A percentile compares a stretch with the other conserved stretches of the same genome.
Evolutionary conservation across 2,888 invertebrate species (phyloP).

Genomic region (Chloroclysta siterata): DNA sequence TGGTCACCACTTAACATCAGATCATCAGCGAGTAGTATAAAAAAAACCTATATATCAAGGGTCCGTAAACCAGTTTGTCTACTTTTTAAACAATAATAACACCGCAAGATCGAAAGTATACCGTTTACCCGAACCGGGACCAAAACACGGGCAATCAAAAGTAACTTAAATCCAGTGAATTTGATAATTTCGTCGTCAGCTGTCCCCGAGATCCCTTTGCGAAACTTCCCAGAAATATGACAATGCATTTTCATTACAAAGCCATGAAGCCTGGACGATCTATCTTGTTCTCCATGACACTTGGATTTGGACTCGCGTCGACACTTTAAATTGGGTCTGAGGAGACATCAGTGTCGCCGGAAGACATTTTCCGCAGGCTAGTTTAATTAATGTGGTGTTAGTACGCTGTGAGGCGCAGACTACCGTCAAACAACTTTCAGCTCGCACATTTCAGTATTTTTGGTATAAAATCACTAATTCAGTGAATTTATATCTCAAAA

Average conservation of each 20-base stretch:
- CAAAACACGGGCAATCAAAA: not conserved
- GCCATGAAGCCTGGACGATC: conserved; percentile 15
- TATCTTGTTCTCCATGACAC: conserved; percentile 25
- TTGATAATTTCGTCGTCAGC: not conserved
- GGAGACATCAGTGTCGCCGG: conserved; percentile 2
- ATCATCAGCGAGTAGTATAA: too few species aligned
- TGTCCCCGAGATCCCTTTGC: not conserved
- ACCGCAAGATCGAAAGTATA: too few species aligned
- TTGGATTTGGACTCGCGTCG: conserved; percentile 32
- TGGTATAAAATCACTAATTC: too few species aligned
- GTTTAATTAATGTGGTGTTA: conserved; percentile 20
- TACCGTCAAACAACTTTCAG: too few species aligned
- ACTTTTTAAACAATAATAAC: too few species aligned
- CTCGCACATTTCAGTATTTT: too few species aligned
- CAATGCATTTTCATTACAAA: conserved; percentile 27
- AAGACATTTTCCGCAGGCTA: conserved; percentile 20
- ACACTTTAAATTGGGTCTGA: conserved; percentile 38
- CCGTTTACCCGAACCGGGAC: too few species aligned
- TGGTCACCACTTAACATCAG: too few species aligned
- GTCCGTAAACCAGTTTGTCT: too few species aligned
- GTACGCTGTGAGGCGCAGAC: not conserved
- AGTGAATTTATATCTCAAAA: too few species aligned
- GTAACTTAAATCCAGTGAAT: not conserved
- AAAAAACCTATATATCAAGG: too few species aligned
- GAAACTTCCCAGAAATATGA: conserved; percentile 17